A percentile compares a stretch with the other conserved stretches of the same genome.
phyloP scores from a whole-genome alignment of 2,113 vertebrate species.

The Theristicus caerulescens region DNA sequence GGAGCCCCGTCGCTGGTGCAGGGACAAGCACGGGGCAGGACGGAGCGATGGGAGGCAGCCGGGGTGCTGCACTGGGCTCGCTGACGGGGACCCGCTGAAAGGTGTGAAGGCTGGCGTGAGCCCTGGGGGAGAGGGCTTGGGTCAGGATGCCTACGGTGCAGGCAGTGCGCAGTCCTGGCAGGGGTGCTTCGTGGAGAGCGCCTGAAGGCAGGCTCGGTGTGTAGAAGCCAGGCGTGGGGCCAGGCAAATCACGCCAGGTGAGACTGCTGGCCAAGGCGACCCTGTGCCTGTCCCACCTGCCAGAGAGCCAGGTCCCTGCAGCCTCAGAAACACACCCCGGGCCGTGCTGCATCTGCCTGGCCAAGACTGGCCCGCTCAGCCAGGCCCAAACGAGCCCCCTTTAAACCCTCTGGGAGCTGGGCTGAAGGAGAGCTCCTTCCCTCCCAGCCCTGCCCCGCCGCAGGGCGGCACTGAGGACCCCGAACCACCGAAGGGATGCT shows the following conservation, averaged over 20 bases:
- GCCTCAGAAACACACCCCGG: neutral
- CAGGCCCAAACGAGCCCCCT: neutral
- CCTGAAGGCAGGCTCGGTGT: neutral
- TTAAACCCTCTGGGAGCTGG: neutral
- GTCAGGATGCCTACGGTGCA: fast-evolving
- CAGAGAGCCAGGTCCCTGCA: neutral
- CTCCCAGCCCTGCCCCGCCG: no score
- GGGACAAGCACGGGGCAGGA: neutral
- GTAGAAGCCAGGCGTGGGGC: fast-evolving
- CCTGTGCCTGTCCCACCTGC: neutral
- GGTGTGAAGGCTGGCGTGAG: neutral
- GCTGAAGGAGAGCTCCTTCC: neutral
- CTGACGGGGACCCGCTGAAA: neutral
- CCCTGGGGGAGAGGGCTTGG: no score
- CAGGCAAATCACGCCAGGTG: fast-evolving
- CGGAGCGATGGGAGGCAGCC: neutral
- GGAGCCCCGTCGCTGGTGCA: neutral
- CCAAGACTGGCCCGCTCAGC: neutral
- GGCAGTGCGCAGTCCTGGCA: neutral
- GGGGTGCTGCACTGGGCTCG: neutral
- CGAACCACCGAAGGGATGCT: neutral
- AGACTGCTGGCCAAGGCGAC: neutral
- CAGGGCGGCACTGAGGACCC: fast-evolving
- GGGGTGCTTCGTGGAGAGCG: no score
- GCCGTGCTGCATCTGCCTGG: neutral